These are phyloP conservation scores for Tetragnatha montana DNA, from an alignment of 2,888 invertebrate species.

Conservation along the genomic window DNA sequence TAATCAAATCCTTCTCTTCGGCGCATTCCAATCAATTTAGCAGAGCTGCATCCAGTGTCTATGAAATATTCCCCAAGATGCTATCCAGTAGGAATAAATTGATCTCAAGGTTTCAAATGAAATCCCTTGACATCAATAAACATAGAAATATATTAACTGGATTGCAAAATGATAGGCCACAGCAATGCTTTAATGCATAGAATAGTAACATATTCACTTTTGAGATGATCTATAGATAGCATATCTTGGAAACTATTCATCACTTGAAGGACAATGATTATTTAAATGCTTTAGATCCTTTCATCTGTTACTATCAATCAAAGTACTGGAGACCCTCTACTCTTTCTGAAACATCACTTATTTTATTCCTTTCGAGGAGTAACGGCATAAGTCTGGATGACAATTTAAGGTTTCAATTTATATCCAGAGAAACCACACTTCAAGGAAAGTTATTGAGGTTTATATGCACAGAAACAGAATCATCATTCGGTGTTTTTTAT, in stretches of 20 bases:
- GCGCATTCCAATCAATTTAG: background rate
- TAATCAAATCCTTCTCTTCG: background rate
- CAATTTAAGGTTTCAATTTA: background rate
- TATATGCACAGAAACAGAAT: no score
- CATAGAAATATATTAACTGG: constrained; percentile 30
- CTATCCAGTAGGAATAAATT: constrained; percentile 8
- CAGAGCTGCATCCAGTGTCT: background rate
- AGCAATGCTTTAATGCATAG: constrained; percentile 12
- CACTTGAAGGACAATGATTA: constrained; percentile 44
- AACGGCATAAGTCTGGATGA: constrained; percentile 10
- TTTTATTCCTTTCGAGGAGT: background rate
- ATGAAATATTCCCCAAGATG: constrained; percentile 1
- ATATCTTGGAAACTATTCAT: constrained; percentile 43
- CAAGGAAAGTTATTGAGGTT: no score
- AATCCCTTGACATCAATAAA: constrained; percentile 14
- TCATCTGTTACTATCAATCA: constrained; percentile 54
- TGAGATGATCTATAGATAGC: constrained; percentile 31
- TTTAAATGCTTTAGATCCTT: constrained; percentile 52
- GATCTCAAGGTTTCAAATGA: background rate
- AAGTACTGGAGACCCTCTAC: constrained; percentile 24
- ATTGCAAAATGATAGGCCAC: constrained; percentile 31
- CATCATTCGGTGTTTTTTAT: no score
- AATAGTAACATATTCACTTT: constrained; percentile 45
- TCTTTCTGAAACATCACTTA: constrained; percentile 25
- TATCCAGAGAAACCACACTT: background rate